phyloP scores from a whole-genome alignment of 2,113 vertebrate species.

The Henicopernis longicauda region DNA sequence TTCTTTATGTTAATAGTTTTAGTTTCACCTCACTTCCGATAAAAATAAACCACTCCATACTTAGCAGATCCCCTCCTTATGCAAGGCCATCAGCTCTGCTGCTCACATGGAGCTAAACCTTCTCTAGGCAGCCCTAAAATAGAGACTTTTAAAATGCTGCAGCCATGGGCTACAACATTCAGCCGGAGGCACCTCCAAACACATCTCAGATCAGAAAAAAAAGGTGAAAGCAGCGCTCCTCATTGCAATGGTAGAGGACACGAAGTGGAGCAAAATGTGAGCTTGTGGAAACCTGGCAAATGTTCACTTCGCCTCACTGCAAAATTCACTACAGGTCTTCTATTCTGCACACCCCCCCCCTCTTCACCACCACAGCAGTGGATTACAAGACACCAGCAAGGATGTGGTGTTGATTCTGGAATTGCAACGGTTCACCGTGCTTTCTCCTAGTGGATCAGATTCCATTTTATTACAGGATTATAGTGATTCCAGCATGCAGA shows the following conservation, averaged over 20 bases:
- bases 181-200: neutral
- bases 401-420: neutral
- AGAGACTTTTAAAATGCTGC: neutral
- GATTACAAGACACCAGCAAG: neutral
- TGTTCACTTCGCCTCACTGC: neutral
- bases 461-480: slow-evolving; percentile 9
- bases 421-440: neutral
- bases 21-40: neutral
- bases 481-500: slow-evolving; percentile 44
- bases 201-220: neutral
- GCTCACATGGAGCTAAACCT: slow-evolving; percentile 11
- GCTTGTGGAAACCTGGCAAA: neutral
- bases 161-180: neutral
- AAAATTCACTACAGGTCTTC: neutral
- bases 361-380: neutral
- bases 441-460: slow-evolving; percentile 1
- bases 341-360: neutral
- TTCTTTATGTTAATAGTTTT: slow-evolving; percentile 35
- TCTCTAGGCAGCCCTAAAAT: slow-evolving; percentile 24
- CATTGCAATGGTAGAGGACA: neutral
- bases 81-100: neutral
- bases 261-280: neutral
- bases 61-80: slow-evolving; percentile 34
- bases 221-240: neutral
- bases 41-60: slow-evolving; percentile 52